Evolutionary conservation across 2,797 vertebrate genomes (phyloP).

Genomic region (Simalia tracyae): DNA sequence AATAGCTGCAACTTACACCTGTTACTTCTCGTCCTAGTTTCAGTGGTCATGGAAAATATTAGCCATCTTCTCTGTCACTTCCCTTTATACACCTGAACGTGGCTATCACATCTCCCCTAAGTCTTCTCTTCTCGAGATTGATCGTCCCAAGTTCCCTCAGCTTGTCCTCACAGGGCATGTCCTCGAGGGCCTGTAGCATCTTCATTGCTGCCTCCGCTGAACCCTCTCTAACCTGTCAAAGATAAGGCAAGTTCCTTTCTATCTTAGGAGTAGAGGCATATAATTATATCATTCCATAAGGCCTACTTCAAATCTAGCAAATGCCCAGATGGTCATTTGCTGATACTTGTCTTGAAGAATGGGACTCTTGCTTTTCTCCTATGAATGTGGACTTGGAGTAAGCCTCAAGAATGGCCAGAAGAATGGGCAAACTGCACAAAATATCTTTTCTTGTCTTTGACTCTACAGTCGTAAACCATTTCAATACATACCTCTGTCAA

Average conservation of each 20-base stretch:
- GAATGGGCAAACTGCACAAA: background rate
- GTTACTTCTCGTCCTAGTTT: background rate
- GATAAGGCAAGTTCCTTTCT: background rate
- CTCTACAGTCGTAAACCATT: too few relatives aligned
- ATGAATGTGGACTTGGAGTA: background rate
- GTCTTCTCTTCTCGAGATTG: background rate
- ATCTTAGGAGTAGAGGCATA: background rate
- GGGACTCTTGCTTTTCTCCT: background rate
- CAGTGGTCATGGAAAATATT: background rate
- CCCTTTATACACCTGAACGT: background rate
- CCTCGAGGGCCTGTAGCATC: background rate
- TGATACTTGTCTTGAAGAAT: background rate
- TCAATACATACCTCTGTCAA: too few relatives aligned
- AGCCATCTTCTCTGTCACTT: background rate
- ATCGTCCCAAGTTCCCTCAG: background rate
- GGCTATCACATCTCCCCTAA: background rate
- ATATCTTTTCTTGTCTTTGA: too few relatives aligned
- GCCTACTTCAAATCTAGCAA: background rate
- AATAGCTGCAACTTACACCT: background rate
- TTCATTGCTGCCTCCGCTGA: background rate
- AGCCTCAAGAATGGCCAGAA: background rate
- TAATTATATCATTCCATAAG: background rate
- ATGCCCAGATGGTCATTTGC: background rate
- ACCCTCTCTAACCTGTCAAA: background rate
- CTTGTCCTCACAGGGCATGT: background rate